These are phyloP conservation scores for Salpingus planirostris DNA, from an alignment of 2,888 invertebrate species.

Conservation along the genomic window DNA sequence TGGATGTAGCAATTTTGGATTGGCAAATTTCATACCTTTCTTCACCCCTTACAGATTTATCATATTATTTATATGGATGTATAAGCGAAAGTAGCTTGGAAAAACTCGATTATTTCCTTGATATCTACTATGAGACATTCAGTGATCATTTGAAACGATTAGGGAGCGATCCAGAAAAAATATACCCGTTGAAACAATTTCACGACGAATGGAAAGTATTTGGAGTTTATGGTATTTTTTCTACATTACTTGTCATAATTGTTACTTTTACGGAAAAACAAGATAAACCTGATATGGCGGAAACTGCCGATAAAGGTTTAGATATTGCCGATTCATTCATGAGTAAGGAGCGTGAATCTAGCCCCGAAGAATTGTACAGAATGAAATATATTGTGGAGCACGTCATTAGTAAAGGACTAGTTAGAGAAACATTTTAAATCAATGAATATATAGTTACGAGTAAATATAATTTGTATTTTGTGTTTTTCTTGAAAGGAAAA, in stretches of 20 bases:
- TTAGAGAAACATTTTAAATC: not conserved
- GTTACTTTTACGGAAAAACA: slow-evolving; percentile 2
- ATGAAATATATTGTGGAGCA: slow-evolving; percentile 3
- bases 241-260: slow-evolving; percentile 1
- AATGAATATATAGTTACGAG: not conserved
- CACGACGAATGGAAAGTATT: slow-evolving; percentile 4
- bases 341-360: not conserved
- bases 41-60: slow-evolving; percentile 11
- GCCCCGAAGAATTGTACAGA: not conserved
- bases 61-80: slow-evolving; percentile 9
- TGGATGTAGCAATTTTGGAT: slow-evolving; percentile 9
- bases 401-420: not conserved
- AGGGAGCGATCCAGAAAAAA: slow-evolving; percentile 3
- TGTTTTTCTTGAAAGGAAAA: too few species aligned
- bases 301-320: slow-evolving; percentile 2
- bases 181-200: slow-evolving; percentile 4
- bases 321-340: slow-evolving; percentile 1
- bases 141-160: not conserved
- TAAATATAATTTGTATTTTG: too few species aligned
- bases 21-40: slow-evolving; percentile 8
- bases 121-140: slow-evolving; percentile 2
- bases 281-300: slow-evolving; percentile 3
- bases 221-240: slow-evolving; percentile 2
- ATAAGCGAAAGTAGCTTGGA: slow-evolving; percentile 4
- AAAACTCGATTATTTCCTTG: slow-evolving; percentile 4